Evolutionary conservation across 2,113 vertebrate species (phyloP), one percentile per base, ranked within the genome.

Genomic region (Chamaetylas fuelleborni): DNA sequence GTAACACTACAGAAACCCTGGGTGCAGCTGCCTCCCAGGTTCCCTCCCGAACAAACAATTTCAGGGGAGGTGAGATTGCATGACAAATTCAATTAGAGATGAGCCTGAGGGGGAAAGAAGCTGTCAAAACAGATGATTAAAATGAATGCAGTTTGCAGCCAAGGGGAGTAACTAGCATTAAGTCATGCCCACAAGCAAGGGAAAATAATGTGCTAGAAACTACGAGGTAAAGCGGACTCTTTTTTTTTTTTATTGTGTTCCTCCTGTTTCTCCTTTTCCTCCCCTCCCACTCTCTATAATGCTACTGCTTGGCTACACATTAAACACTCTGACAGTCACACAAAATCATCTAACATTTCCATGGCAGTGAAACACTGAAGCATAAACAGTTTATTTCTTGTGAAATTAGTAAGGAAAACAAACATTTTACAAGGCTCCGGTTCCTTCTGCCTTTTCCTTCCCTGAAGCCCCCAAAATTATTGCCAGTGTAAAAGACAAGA

Each of bases 221-320:
- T 76, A 91, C 12, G 0, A 96, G 90, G 94, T 94, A 92, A 85
- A 94, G 34, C 31, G 47, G 34, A 66, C 79, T 85, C 25, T 16
- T 50, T 70, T 50, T 89, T 92, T 95, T 87, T 82, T 81, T 65
- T n/a, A 78, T 92, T 92, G 53, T 84, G 57, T 90, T 95, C 64
- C 77, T 92, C 48, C 61, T 67, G 54, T 77, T 88, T 88, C 90
- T 90, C 45, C 18, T 88, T 92, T 67, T 90, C 61, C 69, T 86
- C 53, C 51, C 65, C 79, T 92, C 71, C 82, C 69, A 57, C 61
- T 93, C 71, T 56, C 71, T 48, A 25, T 40, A 93, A 92, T 72
- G 96, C 96, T 97, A 97, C 96, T 77, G 96, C 95, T 96, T 97
- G 96, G 96, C 96, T 81, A 81, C 65, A 70, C 78, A 93, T 97